Percentiles rank a stretch among this genome's conserved stretches.
Evolutionary conservation across 2,888 invertebrate species (phyloP).

Genomic region (Drosophila meridionalis): DNA sequence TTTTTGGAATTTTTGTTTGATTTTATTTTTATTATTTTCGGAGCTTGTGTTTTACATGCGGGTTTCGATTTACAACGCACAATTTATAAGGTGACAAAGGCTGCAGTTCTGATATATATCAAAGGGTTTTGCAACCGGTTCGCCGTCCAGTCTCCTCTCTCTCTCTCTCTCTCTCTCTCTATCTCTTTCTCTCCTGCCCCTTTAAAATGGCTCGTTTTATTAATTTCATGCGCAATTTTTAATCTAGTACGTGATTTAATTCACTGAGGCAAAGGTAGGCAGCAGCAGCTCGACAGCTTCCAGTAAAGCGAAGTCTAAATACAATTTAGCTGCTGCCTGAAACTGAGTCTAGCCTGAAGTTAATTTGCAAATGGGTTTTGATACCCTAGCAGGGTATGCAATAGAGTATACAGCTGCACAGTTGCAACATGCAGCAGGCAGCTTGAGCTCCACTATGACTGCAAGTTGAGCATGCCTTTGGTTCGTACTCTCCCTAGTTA

Average conservation of each 20-base stretch:
- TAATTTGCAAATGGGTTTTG: slow-evolving; percentile 81
- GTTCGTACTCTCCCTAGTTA: background rate
- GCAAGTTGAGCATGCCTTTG: background rate
- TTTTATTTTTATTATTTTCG: background rate
- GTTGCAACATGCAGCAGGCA: background rate
- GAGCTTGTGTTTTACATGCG: slow-evolving; percentile 45
- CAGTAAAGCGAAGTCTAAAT: slow-evolving; percentile 64
- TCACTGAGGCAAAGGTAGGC: slow-evolving; percentile 49
- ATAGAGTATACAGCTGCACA: background rate
- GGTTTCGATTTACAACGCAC: slow-evolving; percentile 59
- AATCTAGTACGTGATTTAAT: slow-evolving; percentile 85
- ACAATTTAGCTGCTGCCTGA: slow-evolving; percentile 68
- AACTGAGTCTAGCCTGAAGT: slow-evolving; percentile 74
- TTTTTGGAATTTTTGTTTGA: slow-evolving; percentile 5
- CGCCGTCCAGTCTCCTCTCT: background rate
- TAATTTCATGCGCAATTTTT: slow-evolving; percentile 85
- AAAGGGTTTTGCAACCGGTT: slow-evolving; percentile 59
- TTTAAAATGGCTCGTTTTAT: slow-evolving; percentile 63
- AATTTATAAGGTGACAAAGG: slow-evolving; percentile 79
- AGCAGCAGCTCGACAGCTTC: slow-evolving; percentile 19
- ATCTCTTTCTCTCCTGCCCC: background rate
- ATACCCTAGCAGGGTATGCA: slow-evolving; percentile 18
- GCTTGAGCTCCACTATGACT: background rate
- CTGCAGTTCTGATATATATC: slow-evolving; percentile 32
- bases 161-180: background rate